Conservation (phyloP, 2,888 invertebrate species). For the Isoperla grammatica region DNA sequence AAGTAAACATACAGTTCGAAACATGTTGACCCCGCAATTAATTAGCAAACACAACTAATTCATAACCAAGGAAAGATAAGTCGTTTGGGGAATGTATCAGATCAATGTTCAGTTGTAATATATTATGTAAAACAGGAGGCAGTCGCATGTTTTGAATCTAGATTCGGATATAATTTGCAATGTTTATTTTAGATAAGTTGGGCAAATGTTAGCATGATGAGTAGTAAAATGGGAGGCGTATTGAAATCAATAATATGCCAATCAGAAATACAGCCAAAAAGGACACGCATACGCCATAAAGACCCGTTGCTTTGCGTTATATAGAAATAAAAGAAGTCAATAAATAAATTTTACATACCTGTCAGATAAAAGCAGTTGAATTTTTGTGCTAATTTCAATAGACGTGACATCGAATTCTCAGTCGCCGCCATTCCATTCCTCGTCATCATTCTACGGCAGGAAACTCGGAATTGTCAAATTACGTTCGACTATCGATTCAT, state of each 20-base stretch:
- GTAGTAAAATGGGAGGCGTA: conserved; percentile 25
- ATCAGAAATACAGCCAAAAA: conserved; percentile 1
- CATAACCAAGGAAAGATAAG: too few species aligned
- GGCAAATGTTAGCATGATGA: conserved; percentile 1
- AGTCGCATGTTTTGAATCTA: too few species aligned
- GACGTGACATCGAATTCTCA: conserved; percentile 51
- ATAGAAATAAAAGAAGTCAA: too few species aligned
- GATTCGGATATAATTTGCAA: too few species aligned
- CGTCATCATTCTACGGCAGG: conserved; percentile 8
- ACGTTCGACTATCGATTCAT: too few species aligned
- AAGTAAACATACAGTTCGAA: background rate
- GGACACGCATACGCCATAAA: background rate
- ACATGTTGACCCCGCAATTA: background rate
- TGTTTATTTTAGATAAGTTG: background rate
- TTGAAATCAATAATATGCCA: conserved; percentile 24
- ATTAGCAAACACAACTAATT: too few species aligned
- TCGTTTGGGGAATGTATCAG: background rate
- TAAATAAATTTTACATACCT: conserved; percentile 51
- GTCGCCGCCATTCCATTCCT: conserved; percentile 30
- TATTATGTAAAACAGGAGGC: too few species aligned
- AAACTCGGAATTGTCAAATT: too few species aligned
- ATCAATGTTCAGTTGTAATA: background rate
- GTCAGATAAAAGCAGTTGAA: conserved; percentile 86
- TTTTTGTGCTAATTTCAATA: conserved; percentile 76
- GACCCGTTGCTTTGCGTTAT: too few species aligned